A percentile compares a stretch with the other conserved stretches of the same genome.
phyloP scores from a whole-genome alignment of 2,113 vertebrate genomes.

The Chamaetylas fuelleborni region DNA sequence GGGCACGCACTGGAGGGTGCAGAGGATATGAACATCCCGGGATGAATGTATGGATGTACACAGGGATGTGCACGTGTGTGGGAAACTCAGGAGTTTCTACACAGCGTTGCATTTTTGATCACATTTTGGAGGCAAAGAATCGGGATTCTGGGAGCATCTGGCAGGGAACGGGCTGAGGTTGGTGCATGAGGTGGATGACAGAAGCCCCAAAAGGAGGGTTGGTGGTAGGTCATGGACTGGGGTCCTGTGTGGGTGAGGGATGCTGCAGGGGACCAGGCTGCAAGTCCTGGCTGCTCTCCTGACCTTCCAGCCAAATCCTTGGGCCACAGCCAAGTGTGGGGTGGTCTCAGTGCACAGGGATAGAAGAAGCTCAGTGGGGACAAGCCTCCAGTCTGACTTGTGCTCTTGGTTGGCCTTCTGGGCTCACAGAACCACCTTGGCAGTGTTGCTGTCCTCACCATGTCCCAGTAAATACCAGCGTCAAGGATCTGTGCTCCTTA shows the following conservation, averaged over 20 bases:
- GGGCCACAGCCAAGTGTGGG: neutral
- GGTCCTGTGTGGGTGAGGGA: neutral
- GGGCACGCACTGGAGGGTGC: accelerated
- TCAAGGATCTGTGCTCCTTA: neutral
- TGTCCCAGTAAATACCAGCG: accelerated
- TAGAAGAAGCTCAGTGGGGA: neutral
- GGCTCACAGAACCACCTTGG: neutral
- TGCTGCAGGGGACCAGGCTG: neutral
- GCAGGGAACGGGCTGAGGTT: accelerated
- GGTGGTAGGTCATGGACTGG: neutral
- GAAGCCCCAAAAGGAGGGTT: neutral
- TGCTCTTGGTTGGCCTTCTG: neutral
- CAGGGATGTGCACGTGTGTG: accelerated
- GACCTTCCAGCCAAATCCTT: neutral
- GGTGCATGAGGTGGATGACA: accelerated
- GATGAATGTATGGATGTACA: accelerated
- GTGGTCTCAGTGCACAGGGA: neutral
- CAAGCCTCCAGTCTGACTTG: neutral
- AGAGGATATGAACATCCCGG: accelerated
- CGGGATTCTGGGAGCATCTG: neutral
- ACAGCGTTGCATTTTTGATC: neutral
- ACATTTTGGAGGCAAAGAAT: neutral
- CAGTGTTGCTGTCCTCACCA: neutral
- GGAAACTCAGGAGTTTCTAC: neutral
- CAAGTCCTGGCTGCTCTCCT: neutral